Percentiles rank a stretch among this genome's conserved stretches.
Conservation (phyloP, 2,888 invertebrate genomes). For the Dendrolimus pini region DNA sequence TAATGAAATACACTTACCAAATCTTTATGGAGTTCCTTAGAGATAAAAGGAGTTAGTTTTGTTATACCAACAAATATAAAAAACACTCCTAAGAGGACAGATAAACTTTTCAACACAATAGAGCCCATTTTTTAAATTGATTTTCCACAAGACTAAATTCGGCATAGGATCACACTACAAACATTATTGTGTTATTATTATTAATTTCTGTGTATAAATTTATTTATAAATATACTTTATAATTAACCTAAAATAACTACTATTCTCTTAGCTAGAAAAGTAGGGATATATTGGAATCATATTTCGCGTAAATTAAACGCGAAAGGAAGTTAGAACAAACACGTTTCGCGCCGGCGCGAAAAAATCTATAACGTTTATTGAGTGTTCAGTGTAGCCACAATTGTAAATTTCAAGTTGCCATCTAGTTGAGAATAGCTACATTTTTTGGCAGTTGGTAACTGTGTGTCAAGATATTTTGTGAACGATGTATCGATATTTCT, state of each 20-base stretch:
- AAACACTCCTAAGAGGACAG: conserved; percentile 93
- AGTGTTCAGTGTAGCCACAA: no score
- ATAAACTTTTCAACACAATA: conserved; percentile 93
- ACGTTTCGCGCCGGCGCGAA: conserved; percentile 73
- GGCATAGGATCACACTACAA: conserved; percentile 3
- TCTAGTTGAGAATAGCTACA: no score
- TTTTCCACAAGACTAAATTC: conserved; percentile 9
- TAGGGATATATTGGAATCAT: background rate
- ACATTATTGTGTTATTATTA: conserved; percentile 11
- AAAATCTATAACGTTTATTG: conserved; percentile 51
- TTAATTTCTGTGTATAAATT: conserved; percentile 11
- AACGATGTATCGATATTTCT: no score
- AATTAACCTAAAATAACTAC: no score
- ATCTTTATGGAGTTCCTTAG: conserved; percentile 97
- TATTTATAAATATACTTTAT: conserved; percentile 2
- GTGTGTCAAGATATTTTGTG: no score
- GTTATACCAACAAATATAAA: conserved; percentile 96
- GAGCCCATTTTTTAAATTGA: conserved; percentile 59
- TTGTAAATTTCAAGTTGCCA: no score
- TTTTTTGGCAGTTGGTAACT: no score
- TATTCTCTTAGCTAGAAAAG: background rate
- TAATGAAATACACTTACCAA: conserved; percentile 81
- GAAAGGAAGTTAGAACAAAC: conserved; percentile 25
- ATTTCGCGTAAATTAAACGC: conserved; percentile 9
- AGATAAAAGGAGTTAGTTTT: conserved; percentile 93